Evolutionary conservation across 2,888 invertebrate genomes (phyloP).

Genomic region (Mesorhabditis spiculigera): DNA sequence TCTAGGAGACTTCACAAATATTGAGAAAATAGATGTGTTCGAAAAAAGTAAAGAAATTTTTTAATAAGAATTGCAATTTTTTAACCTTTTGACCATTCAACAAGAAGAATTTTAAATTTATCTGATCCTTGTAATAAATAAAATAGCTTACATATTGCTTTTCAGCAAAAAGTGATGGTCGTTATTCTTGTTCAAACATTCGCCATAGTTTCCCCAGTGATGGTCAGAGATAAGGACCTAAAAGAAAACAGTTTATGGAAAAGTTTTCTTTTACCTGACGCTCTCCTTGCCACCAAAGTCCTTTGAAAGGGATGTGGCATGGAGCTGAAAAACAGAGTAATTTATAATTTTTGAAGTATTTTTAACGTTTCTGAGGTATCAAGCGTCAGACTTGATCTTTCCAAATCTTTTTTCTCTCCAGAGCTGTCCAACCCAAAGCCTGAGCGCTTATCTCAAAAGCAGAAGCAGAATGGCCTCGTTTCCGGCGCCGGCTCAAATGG

Average conservation of each 20-base stretch:
- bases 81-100: no score
- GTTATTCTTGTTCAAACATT: background rate
- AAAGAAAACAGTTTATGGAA: background rate
- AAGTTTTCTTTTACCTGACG: background rate
- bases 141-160: background rate
- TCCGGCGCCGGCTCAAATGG: background rate
- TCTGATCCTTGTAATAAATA: no score
- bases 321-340: background rate
- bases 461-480: background rate
- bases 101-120: no score
- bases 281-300: background rate
- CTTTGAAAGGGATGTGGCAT: background rate
- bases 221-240: constrained; percentile 1
- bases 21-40: no score
- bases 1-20: no score
- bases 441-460: background rate
- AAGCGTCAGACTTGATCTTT: background rate
- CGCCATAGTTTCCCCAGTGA: background rate
- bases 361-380: background rate
- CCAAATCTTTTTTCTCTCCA: background rate
- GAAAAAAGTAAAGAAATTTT: no score
- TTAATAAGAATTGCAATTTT: no score
- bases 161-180: background rate
- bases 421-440: background rate
- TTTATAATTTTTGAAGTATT: background rate